Evolutionary conservation across 1,140 invertebrate species (phyloP), one percentile per base, ranked within the genome.

Genomic region (Atopsyche davidsoni): DNA sequence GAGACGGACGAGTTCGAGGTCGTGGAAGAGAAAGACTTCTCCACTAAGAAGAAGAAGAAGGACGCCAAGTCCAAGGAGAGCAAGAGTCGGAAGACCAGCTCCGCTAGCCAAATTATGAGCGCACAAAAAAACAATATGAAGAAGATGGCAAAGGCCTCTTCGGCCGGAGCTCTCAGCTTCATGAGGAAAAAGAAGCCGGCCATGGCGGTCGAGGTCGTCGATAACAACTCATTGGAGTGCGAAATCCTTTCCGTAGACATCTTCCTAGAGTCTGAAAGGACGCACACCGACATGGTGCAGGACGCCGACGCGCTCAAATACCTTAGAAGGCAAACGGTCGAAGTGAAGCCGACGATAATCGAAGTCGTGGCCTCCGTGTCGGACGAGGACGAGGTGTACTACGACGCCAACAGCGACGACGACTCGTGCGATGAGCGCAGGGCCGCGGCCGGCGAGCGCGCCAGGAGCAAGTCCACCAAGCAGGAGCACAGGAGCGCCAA

Each of bases 131-230:
- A 47, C 32, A 51, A 35, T 10, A 50, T 57, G 4, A 57, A 52
- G 17, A 57, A 53, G 43, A 50, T 57, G 2, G 55, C 55, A 10
- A 57, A 57, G 38, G 66, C 64, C 1, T 68, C 68, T 2, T 71
- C 70, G 2, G 71, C 71, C 0, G 62, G 68, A 34, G 67, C 68
- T 23, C 55, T 74, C 3, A 72, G 67, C 52, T 70, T 74, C 32
- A 57, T 74, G 2, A 61, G 69, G 52, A 58, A 69, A 36, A 73
- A 73, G 32, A 73, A 73, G 28, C 66, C 66, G 25, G 66, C 69
- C 1, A 41, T 44, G 1, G 64, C 67, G 4, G 64, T 64, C 1
- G 59, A 62, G 34, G 42, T 14, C 16, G 28, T 35, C 4, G 21
- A 32, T 19, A 31, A 49, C 22, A 32, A 14, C 19, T 50, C 59